These are phyloP conservation scores for Argya squamiceps DNA, from an alignment of 2,797 vertebrate genomes.

Conservation along the genomic window DNA sequence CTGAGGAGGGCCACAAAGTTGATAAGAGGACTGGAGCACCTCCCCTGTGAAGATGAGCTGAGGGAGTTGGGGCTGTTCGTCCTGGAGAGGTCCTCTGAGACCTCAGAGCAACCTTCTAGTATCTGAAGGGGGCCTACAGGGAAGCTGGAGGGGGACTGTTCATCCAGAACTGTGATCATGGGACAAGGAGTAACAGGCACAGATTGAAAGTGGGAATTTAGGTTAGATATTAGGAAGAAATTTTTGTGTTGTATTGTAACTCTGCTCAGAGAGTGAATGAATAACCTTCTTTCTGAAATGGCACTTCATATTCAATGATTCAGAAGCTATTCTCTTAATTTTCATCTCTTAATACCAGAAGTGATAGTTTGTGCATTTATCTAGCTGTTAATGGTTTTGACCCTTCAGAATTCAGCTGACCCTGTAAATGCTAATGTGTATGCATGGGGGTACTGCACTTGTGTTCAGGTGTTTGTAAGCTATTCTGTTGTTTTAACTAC, in stretches of 20 bases:
- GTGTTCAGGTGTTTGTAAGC: background rate
- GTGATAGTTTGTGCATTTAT: background rate
- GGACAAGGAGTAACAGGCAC: background rate
- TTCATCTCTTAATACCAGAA: background rate
- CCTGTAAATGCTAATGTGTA: background rate
- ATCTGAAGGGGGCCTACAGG: background rate
- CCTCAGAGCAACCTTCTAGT: background rate
- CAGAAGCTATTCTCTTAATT: background rate
- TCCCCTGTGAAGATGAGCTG: background rate
- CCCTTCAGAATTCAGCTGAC: background rate
- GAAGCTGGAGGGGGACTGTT: background rate
- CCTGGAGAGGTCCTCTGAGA: background rate
- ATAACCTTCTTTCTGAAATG: background rate
- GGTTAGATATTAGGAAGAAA: background rate
- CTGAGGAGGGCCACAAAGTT: rapidly evolving
- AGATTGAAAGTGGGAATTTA: background rate
- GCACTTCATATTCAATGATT: background rate
- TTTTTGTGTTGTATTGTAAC: background rate
- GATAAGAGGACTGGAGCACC: background rate
- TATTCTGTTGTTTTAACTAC: background rate
- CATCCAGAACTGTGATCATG: rapidly evolving
- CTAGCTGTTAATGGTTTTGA: background rate
- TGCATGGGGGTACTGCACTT: background rate
- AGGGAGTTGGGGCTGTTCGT: background rate
- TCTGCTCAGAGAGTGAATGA: background rate